A percentile compares a stretch with the other conserved stretches of the same genome.
phyloP scores from a whole-genome alignment of 35 echinoderm and acorn worm species.

The Holothuria glaberrima region DNA sequence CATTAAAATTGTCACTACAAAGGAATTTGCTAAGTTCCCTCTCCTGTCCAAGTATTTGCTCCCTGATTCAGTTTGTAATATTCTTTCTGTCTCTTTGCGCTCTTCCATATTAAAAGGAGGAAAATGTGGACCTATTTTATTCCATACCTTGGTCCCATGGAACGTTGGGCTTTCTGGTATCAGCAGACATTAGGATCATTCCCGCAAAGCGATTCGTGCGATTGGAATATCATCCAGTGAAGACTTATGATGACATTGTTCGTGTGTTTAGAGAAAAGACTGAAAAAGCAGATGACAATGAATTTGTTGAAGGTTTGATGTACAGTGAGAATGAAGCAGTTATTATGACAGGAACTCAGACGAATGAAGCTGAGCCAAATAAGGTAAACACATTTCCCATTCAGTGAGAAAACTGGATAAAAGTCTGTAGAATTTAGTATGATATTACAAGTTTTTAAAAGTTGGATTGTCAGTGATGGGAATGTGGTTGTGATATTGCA shows the following conservation, averaged over 20 bases:
- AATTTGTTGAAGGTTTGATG: conserved; percentile 91
- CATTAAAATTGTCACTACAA: no score
- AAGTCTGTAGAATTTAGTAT: background rate
- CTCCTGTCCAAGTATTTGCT: no score
- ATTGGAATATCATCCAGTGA: conserved; percentile 75
- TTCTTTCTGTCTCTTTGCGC: no score
- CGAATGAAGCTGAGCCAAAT: conserved; percentile 68
- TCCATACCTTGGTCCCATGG: conserved; percentile 91
- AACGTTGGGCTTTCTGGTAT: conserved; percentile 83
- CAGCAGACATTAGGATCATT: conserved; percentile 85
- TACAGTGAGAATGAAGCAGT: conserved; percentile 77
- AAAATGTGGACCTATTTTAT: conserved; percentile 88
- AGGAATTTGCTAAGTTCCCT: no score
- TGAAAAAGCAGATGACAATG: conserved; percentile 42
- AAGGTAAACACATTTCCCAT: conserved; percentile 61
- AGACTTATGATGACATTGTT: conserved; percentile 65
- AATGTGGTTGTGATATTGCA: no score
- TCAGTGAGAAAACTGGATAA: background rate
- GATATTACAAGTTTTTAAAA: background rate
- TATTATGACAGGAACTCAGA: conserved; percentile 79
- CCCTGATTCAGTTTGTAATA: no score
- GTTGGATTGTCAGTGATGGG: no score
- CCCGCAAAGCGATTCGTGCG: conserved; percentile 86
- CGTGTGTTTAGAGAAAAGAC: conserved; percentile 61
- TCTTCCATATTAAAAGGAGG: conserved; percentile 77